phyloP scores from a whole-genome alignment of 2,797 vertebrate species.

The Prunella strophiata region DNA sequence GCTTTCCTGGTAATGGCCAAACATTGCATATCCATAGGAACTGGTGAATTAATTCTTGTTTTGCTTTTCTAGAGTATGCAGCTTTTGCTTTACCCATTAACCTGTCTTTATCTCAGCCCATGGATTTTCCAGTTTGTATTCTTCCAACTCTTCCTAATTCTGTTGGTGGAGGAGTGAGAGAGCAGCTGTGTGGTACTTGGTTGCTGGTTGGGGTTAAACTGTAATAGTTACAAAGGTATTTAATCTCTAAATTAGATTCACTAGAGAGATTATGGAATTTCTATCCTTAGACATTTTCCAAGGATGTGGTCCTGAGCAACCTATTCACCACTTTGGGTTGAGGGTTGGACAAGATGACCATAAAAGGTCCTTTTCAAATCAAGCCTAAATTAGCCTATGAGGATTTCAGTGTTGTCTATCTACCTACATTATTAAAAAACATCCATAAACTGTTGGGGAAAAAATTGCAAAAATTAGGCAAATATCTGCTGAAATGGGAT shows the following conservation, averaged over 20 bases:
- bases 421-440: not conserved
- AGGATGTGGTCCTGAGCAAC: not conserved
- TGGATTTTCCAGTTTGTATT: not conserved
- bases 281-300: not conserved
- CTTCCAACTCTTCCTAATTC: not conserved
- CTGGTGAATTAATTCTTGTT: not conserved
- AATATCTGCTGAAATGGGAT: not conserved
- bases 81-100: not conserved
- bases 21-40: not conserved
- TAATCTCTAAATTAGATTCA: not conserved
- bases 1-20: not conserved
- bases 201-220: not conserved
- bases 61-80: not conserved
- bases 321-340: not conserved
- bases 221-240: not conserved
- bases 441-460: not conserved
- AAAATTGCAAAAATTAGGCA: not conserved
- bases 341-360: not conserved
- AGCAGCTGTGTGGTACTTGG: not conserved
- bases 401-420: not conserved
- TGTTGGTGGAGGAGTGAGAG: fast-evolving
- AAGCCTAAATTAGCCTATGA: not conserved
- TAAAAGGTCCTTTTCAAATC: not conserved
- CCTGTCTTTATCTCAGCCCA: not conserved
- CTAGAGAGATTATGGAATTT: not conserved